Base-by-base conservation (phyloP, 2,888 invertebrate species). In the Chrysopilus asiliformis region DNA sequence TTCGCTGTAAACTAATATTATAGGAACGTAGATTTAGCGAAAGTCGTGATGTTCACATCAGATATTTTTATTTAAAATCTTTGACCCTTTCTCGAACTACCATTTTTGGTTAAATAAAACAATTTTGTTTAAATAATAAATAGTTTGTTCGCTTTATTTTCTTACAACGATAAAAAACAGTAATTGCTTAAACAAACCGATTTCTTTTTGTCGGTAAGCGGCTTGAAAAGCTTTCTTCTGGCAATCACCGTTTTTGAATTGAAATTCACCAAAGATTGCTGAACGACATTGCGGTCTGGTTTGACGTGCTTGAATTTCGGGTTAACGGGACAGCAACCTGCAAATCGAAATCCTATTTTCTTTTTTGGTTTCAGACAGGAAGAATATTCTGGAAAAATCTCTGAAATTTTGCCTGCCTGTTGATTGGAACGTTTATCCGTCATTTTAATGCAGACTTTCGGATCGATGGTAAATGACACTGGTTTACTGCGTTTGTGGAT, bases 191-290 rank as follows among this genome's bases (percentile, higher is more conserved):
- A n/a, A n/a, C n/a, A n/a, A n/a, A n/a, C n/a, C n/a, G n/a, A n/a
- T n/a, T n/a, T n/a, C n/a, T n/a, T n/a, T n/a, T n/a, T n/a, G n/a
- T 61, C 55, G 7, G 56, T 53, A 20, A 59, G 39, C 4, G 59
- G 56, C 40, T 60, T 63, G 20, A 55, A 51, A 7, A 60, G 48
- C 42, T 58, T 58, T 3, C 63, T 50, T 29, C 49, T 53, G 1
- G 56, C 60, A 24, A 63, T 56, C 10, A 59, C 43, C 26, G 59
- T 53, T 32, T 57, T 36, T 27, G 27, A 29, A 32, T 41, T 37
- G 14, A 43, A 43, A 12, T 19, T 41, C 5, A 27, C 24, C 14
- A 39, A 27, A 4, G 27, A 17, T 15, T 36, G 34, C 25, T 38
- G 30, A 9, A 20, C 16, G 7, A 42, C 29, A 28, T 16, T 28